Conservation (phyloP, 2,888 invertebrate species). For the Dasypogon diadema region DNA sequence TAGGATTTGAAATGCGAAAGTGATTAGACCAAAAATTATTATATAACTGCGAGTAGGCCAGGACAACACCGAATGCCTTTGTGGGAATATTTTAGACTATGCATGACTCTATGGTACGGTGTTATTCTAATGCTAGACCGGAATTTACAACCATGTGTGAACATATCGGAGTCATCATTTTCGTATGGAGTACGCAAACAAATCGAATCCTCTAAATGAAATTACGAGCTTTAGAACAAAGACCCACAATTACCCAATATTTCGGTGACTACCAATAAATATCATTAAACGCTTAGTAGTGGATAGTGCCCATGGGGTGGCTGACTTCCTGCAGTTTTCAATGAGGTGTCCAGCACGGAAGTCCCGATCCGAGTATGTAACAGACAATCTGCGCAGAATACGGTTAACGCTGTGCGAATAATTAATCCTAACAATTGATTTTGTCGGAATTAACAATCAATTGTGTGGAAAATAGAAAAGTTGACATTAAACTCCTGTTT, state of each 20-base stretch:
- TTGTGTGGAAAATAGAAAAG: conserved; percentile 25
- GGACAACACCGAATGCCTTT: conserved; percentile 32
- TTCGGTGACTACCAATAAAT: conserved; percentile 13
- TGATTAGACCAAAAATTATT: conserved; percentile 10
- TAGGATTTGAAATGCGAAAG: too few species aligned
- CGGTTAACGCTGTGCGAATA: conserved; percentile 29
- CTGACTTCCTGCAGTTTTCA: too few species aligned
- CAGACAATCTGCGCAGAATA: neutral
- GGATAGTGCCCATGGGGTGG: conserved; percentile 1
- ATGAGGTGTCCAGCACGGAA: too few species aligned
- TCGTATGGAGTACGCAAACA: conserved; percentile 3
- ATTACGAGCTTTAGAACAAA: conserved; percentile 26
- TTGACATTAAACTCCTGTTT: conserved; percentile 1
- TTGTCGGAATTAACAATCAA: conserved; percentile 42
- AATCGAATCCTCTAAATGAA: conserved; percentile 39
- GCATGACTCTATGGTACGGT: too few species aligned
- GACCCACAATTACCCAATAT: neutral
- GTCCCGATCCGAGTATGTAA: too few species aligned
- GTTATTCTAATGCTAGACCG: conserved; percentile 9
- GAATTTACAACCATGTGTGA: conserved; percentile 25
- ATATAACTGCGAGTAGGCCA: conserved; percentile 4
- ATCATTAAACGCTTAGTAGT: conserved; percentile 26
- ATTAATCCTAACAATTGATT: conserved; percentile 47
- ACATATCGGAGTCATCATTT: conserved; percentile 36
- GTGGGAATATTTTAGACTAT: conserved; percentile 7